Conservation (phyloP, 2,888 invertebrate species). For the Habroteleia sp. region DNA sequence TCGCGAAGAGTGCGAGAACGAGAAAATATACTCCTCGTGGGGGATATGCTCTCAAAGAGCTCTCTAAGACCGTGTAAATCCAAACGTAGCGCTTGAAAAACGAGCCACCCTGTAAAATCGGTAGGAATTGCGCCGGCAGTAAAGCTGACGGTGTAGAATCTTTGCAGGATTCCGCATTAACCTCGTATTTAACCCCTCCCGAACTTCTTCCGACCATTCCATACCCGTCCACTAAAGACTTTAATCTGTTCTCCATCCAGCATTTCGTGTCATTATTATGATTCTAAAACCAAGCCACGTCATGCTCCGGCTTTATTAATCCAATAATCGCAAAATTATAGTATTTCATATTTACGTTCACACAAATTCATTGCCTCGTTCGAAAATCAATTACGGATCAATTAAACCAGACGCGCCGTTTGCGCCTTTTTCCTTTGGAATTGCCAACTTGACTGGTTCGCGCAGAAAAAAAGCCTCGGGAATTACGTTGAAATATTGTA, state of each 20-base stretch:
- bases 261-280: conserved; percentile 56
- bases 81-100: conserved; percentile 58
- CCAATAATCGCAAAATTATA: too few species aligned
- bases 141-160: conserved; percentile 66
- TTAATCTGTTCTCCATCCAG: conserved; percentile 59
- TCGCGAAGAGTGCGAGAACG: conserved; percentile 61
- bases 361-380: too few species aligned
- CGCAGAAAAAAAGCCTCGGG: too few species aligned
- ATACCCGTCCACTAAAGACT: conserved; percentile 59
- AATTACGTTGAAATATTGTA: conserved; percentile 43
- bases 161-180: conserved; percentile 58
- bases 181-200: conserved; percentile 61
- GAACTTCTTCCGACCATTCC: conserved; percentile 41
- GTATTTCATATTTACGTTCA: too few species aligned
- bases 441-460: too few species aligned
- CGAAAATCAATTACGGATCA: too few species aligned
- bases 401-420: too few species aligned
- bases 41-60: conserved; percentile 62
- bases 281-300: conserved; percentile 43
- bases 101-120: conserved; percentile 63
- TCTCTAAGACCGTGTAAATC: conserved; percentile 65
- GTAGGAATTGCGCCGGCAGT: conserved; percentile 63
- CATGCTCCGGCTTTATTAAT: conserved; percentile 49
- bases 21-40: conserved; percentile 56
- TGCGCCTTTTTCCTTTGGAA: too few species aligned